Base-by-base conservation (phyloP, 2,113 vertebrate genomes). In the Cinclus mexicanus region DNA sequence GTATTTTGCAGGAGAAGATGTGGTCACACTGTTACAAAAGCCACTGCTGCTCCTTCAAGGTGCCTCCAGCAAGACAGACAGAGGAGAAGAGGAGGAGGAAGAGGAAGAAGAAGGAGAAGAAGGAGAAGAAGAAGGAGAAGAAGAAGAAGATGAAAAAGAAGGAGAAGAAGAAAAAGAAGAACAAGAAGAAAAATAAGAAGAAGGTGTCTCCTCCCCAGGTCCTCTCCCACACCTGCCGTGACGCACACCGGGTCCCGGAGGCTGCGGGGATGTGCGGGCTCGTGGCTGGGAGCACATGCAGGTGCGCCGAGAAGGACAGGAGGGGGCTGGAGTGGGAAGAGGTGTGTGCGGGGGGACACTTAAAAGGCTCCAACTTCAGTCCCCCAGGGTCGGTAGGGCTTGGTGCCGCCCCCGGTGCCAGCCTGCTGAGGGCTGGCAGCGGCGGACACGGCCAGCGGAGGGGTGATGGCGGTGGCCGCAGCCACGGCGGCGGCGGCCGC, bases 361-460 rank as follows among this genome's bases (percentile, higher is more conserved):
- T 97, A 99, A 87, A 99, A 99, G 7, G 99, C 99, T 83, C 99
- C 99, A 25, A 99, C 99, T 98, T 99, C 99, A 17, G 98, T 99
- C 41, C 99, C 99, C 99, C 99, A 99, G 5, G 99, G 99, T 19
- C 99, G 97, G 97, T 99, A 99, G 3, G 98, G 98, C 96, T 98
- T 99, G 55, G 97, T 95, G 94, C 75, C 96, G 74, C 96, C 97
- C 18, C 97, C 98, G 12, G 86, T 61, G 89, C 96, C 94, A 1
- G 97, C 93, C 94, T 98, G 98, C 97, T 97, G 98, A 24, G 98
- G 98, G 69, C 98, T 97, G 74, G 98, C 92, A 0, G 98, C 74
- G 41, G 98, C 97, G 0, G 98, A 97, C 3, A 97, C 95, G 0
- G 98, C 97, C 44, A 98, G 83, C 2, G 98, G 98, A 6, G 98